phyloP scores from a whole-genome alignment of 2,113 vertebrate species.

The Hippocampus barbouri region DNA sequence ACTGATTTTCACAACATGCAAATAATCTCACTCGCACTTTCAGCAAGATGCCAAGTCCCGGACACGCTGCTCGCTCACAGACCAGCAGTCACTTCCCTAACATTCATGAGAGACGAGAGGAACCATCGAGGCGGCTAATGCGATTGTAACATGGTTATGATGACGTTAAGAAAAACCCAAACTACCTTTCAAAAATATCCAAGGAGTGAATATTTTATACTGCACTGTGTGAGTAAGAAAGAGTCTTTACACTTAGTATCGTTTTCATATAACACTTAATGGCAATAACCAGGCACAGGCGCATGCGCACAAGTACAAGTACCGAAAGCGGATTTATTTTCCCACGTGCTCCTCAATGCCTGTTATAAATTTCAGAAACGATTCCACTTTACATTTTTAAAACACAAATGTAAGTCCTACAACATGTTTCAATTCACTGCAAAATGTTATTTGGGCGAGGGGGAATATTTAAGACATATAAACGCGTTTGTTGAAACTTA shows the following conservation, averaged over 20 bases:
- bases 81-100: constrained; percentile 4
- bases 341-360: not conserved
- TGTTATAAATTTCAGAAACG: not conserved
- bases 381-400: not conserved
- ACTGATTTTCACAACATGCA: constrained; percentile 34
- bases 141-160: not conserved
- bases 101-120: not conserved
- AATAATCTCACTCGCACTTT: constrained; percentile 58
- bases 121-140: not conserved
- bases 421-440: too few species aligned
- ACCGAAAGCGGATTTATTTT: too few species aligned
- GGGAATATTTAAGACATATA: not conserved
- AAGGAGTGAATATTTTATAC: not conserved
- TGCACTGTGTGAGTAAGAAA: not conserved
- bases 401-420: not conserved
- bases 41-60: constrained; percentile 39
- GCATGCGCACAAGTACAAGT: not conserved
- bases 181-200: not conserved
- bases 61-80: not conserved
- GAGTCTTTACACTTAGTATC: not conserved
- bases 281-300: not conserved
- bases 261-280: not conserved
- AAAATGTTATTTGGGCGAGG: too few species aligned
- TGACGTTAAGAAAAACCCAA: not conserved
- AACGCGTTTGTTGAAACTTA: not conserved